phyloP scores from a whole-genome alignment of 1,140 invertebrate genomes.

The Penaeus chinensis region DNA sequence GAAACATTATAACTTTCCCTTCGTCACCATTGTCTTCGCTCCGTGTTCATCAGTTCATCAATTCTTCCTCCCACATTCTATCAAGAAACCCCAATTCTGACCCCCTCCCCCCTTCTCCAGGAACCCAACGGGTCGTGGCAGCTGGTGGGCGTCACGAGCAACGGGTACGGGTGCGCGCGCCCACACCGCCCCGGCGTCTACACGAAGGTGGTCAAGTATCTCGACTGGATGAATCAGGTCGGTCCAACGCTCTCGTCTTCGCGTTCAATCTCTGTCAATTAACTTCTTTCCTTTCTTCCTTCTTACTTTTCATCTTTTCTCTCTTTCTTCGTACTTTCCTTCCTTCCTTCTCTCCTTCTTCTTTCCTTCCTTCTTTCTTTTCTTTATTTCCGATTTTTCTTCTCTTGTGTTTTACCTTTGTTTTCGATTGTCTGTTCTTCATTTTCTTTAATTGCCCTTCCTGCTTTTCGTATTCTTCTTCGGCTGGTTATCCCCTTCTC shows the following conservation, averaged over 20 bases:
- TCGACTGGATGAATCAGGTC: conserved; percentile 77
- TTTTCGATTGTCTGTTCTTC: background rate
- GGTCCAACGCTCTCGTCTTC: background rate
- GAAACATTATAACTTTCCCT: too few species aligned
- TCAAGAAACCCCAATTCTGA: background rate
- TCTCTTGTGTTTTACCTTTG: too few species aligned
- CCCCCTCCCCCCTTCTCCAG: conserved; percentile 26
- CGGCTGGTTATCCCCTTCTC: too few species aligned
- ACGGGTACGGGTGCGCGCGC: conserved; percentile 85
- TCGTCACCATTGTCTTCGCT: background rate
- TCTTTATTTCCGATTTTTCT: too few species aligned
- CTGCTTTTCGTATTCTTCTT: too few species aligned
- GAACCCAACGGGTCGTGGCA: conserved; percentile 66
- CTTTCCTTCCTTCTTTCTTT: background rate
- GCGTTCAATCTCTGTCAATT: background rate
- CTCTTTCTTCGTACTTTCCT: background rate
- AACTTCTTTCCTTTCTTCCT: background rate
- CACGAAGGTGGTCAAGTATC: conserved; percentile 79
- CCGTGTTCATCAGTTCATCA: background rate
- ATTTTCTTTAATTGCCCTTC: too few species aligned
- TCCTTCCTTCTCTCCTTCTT: background rate
- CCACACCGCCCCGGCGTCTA: conserved; percentile 85
- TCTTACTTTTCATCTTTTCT: background rate
- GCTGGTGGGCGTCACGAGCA: conserved; percentile 70
- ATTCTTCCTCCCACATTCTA: background rate